Percentiles rank a stretch among this genome's conserved stretches.
Conservation (phyloP, 2,113 vertebrate species). For the Gambusia holbrooki region DNA sequence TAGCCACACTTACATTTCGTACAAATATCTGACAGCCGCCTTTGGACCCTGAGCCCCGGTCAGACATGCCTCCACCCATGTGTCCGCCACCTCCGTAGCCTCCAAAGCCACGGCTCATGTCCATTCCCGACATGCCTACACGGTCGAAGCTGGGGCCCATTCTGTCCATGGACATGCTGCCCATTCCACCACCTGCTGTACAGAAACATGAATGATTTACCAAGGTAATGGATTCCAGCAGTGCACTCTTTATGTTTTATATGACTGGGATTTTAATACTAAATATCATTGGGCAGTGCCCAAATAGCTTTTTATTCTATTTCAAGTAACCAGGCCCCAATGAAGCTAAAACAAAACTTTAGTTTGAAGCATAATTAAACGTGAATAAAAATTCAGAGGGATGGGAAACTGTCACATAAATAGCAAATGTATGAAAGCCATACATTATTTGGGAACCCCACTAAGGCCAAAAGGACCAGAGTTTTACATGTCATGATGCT, state of each 20-base stretch:
- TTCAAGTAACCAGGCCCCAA: background rate
- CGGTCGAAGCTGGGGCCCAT: constrained; percentile 91
- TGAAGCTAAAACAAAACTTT: no score
- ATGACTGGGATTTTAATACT: background rate
- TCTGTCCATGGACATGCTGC: constrained; percentile 90
- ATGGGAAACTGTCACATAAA: no score
- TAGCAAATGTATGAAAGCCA: background rate
- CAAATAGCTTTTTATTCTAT: background rate
- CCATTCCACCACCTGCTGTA: constrained; percentile 85
- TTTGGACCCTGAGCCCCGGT: constrained; percentile 87
- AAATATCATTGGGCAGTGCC: background rate
- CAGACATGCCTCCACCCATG: constrained; percentile 88
- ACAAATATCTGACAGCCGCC: constrained; percentile 98
- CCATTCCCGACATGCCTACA: constrained; percentile 89
- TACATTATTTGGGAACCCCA: no score
- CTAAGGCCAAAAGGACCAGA: background rate
- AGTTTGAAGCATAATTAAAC: background rate
- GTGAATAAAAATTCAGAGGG: background rate
- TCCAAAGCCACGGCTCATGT: constrained; percentile 90
- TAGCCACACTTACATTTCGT: constrained; percentile 88
- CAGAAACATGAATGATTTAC: background rate
- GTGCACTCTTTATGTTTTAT: background rate
- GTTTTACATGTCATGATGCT: no score
- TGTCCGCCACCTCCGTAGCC: constrained; percentile 80
- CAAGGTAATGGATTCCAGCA: background rate